A percentile compares a stretch with the other conserved stretches of the same genome.
These are phyloP conservation scores for Dufourea novaeangliae DNA, from an alignment of 1,140 invertebrate species.

Conservation along the genomic window DNA sequence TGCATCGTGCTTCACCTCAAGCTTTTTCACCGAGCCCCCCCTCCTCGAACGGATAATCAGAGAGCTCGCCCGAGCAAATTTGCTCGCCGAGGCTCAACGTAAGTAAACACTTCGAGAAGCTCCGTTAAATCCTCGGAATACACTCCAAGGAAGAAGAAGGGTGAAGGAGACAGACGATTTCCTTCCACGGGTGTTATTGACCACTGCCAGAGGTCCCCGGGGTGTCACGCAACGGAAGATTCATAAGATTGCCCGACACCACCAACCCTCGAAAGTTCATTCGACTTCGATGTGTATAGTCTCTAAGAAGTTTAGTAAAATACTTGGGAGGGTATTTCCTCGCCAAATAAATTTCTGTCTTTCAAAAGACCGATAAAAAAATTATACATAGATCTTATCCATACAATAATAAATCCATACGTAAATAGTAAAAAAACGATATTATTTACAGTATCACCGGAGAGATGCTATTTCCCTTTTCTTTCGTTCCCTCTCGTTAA, in stretches of 20 bases:
- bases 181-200: slow-evolving; percentile 48
- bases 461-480: too few species aligned
- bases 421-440: too few species aligned
- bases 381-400: too few species aligned
- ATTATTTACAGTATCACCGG: too few species aligned
- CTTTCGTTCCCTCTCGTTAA: too few species aligned
- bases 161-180: slow-evolving; percentile 55
- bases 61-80: slow-evolving; percentile 61
- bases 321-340: too few species aligned
- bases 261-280: not conserved
- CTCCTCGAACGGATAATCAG: slow-evolving; percentile 60
- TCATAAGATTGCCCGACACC: slow-evolving; percentile 8
- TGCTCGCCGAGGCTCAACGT: slow-evolving; percentile 45
- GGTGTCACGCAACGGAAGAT: slow-evolving; percentile 28
- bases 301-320: too few species aligned
- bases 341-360: too few species aligned
- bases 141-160: slow-evolving; percentile 57
- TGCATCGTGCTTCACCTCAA: slow-evolving; percentile 51
- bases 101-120: slow-evolving; percentile 63
- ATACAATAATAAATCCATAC: too few species aligned
- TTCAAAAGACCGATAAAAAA: too few species aligned
- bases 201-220: slow-evolving; percentile 31
- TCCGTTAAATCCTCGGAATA: slow-evolving; percentile 65
- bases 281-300: not conserved
- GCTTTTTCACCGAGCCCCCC: slow-evolving; percentile 58